phyloP scores from a whole-genome alignment of 2,797 vertebrate species.

The Gymnoscopelus braueri region DNA sequence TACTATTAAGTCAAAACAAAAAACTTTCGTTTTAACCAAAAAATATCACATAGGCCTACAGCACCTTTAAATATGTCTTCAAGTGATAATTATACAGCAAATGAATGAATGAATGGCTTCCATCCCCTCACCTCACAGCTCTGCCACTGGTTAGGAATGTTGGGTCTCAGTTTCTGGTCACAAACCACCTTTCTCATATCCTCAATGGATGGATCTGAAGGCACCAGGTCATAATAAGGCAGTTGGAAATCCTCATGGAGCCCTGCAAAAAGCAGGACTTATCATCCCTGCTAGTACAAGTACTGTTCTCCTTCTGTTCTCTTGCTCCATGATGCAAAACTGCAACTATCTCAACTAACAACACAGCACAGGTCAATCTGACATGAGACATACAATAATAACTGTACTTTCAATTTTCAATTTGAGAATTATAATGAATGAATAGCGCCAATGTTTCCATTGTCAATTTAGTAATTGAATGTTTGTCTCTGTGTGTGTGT shows the following conservation, averaged over 20 bases:
- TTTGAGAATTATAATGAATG: no score
- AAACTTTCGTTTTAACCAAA: no score
- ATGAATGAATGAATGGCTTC: no score
- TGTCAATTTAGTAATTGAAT: no score
- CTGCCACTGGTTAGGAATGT: slow-evolving; percentile 97
- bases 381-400: neutral
- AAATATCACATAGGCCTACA: no score
- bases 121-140: slow-evolving; percentile 90
- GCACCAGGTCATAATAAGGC: slow-evolving; percentile 97
- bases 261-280: slow-evolving; percentile 72
- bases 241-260: slow-evolving; percentile 94
- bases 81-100: no score
- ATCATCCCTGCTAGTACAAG: neutral
- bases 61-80: no score
- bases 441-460: neutral
- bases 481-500: neutral
- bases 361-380: neutral
- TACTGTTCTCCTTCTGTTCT: neutral
- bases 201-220: slow-evolving; percentile 95
- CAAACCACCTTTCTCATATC: slow-evolving; percentile 96
- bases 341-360: neutral
- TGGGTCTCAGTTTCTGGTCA: slow-evolving; percentile 94
- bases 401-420: no score
- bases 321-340: neutral
- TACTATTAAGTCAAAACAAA: no score